Percentiles rank a stretch among this genome's conserved stretches.
These are phyloP conservation scores for Halcyon smyrnensis DNA, from an alignment of 2,797 vertebrate genomes.

Conservation along the genomic window DNA sequence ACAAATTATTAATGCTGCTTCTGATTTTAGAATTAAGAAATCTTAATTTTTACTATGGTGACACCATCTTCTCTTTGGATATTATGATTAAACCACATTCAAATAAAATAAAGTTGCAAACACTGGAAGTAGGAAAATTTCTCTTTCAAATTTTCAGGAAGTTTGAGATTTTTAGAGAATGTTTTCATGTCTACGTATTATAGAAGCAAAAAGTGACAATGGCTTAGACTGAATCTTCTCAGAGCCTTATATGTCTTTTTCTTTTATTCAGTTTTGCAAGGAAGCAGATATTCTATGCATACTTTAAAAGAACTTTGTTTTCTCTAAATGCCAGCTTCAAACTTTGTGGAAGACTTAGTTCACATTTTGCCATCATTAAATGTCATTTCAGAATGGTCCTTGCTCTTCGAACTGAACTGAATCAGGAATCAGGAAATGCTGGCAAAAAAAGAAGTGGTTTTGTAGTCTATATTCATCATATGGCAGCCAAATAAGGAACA, in stretches of 20 bases:
- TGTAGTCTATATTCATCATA: not conserved
- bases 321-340: not conserved
- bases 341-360: not conserved
- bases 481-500: not conserved
- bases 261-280: not conserved
- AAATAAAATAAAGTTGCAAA: not conserved
- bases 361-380: not conserved
- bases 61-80: not conserved
- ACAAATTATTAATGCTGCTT: not conserved
- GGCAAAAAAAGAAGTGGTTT: not conserved
- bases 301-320: not conserved
- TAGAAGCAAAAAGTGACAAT: not conserved
- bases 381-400: not conserved
- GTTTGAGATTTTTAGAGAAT: not conserved
- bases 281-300: not conserved
- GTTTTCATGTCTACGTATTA: rapidly evolving
- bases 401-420: not conserved
- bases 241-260: not conserved
- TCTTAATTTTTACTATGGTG: not conserved
- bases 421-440: not conserved
- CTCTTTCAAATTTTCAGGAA: not conserved
- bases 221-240: not conserved
- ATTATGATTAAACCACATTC: not conserved
- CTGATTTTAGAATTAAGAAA: not conserved
- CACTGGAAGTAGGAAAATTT: not conserved